These are phyloP conservation scores for Lethenteron reissneri DNA, from an alignment of 2,113 vertebrate species.

Conservation along the genomic window DNA sequence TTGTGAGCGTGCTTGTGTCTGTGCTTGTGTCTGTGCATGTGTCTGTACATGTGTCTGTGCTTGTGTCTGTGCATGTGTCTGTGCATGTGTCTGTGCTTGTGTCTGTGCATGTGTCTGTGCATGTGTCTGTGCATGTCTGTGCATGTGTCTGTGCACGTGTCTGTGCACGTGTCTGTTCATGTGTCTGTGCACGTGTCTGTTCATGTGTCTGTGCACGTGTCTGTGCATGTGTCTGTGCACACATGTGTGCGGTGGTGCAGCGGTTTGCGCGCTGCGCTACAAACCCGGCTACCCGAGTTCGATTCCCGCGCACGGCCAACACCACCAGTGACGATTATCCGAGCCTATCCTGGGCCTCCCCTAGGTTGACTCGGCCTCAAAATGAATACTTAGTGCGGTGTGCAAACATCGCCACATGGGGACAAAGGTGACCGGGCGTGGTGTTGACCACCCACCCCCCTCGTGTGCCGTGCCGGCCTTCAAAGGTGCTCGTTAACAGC, in stretches of 20 bases:
- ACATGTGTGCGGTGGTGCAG: neutral
- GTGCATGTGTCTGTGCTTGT: neutral
- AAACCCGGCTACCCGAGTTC: neutral
- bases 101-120: neutral
- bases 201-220: neutral
- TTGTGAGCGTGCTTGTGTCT: neutral
- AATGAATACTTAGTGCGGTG: too few relatives aligned
- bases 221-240: neutral
- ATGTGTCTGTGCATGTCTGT: neutral
- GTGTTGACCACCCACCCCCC: too few relatives aligned
- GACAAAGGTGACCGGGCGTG: too few relatives aligned
- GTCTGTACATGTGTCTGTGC: neutral
- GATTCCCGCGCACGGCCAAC: neutral
- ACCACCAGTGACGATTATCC: neutral
- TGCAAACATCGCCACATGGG: too few relatives aligned
- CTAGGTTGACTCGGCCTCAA: too few relatives aligned
- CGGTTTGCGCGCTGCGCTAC: neutral
- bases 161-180: neutral
- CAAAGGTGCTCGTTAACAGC: too few relatives aligned
- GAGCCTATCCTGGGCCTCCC: neutral
- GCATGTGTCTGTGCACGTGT: neutral
- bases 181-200: neutral
- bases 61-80: neutral
- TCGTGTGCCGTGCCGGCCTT: too few relatives aligned
- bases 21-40: neutral